Percentiles rank a stretch among this genome's conserved stretches.
Evolutionary conservation across 1,140 invertebrate genomes (phyloP).

Genomic region (Drosophila carrolli): DNA sequence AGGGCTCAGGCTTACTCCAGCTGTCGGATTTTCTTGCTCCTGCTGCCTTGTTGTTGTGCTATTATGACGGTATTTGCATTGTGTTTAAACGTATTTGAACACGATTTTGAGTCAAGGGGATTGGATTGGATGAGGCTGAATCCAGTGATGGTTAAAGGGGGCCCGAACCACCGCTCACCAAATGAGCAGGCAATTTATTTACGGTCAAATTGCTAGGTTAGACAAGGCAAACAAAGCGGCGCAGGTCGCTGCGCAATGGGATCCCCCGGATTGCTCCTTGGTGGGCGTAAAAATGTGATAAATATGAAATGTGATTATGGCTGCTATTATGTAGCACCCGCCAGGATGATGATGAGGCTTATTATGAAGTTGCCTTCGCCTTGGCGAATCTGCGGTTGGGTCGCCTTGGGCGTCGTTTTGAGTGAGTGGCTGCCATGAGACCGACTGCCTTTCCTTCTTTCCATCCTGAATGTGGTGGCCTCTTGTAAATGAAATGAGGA

Average conservation of each 20-base stretch:
- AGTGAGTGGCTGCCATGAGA: conserved; percentile 56
- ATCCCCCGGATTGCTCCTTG: conserved; percentile 13
- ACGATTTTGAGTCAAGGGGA: conserved; percentile 51
- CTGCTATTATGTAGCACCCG: conserved; percentile 69
- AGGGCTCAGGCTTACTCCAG: conserved; percentile 46
- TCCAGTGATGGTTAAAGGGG: neutral
- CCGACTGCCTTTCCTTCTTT: conserved; percentile 17
- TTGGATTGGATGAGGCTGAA: conserved; percentile 7
- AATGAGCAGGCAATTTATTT: conserved; percentile 83
- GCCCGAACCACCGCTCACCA: conserved; percentile 50
- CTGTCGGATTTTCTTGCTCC: conserved; percentile 64
- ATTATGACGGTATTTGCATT: conserved; percentile 84
- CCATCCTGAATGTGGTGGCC: conserved; percentile 3
- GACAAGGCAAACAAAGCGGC: conserved; percentile 70
- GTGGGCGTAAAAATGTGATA: conserved; percentile 84
- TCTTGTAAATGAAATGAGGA: conserved; percentile 60
- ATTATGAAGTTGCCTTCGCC: conserved; percentile 71
- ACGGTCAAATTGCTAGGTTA: conserved; percentile 83
- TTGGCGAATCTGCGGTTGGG: conserved; percentile 57
- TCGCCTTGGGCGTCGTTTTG: conserved; percentile 76
- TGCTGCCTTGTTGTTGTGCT: conserved; percentile 58
- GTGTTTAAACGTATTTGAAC: conserved; percentile 81
- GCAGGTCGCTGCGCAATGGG: conserved; percentile 38
- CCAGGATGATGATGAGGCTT: conserved; percentile 65
- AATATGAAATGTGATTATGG: conserved; percentile 84